Percentiles rank a stretch among this genome's conserved stretches.
Conservation (phyloP, 2,797 vertebrate species). For the Carcharodon carcharias region DNA sequence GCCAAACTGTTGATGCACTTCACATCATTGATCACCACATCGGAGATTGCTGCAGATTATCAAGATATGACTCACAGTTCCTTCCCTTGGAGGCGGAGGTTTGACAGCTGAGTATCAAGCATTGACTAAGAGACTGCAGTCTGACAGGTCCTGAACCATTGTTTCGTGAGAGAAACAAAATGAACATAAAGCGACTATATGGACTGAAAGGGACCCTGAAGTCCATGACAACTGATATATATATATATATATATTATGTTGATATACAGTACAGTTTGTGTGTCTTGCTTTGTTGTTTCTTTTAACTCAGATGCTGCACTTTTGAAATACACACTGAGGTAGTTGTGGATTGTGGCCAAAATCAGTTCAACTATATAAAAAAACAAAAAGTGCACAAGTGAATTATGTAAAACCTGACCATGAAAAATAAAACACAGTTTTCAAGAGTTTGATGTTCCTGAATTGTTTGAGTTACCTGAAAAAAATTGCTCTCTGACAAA, state of each 20-base stretch:
- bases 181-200: neutral
- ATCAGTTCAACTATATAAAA: slow-evolving; percentile 1
- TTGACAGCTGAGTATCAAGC: neutral
- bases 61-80: neutral
- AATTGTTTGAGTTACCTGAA: slow-evolving; percentile 34
- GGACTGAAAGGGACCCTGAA: slow-evolving; percentile 5
- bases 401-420: slow-evolving; percentile 27
- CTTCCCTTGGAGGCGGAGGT: neutral
- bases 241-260: neutral
- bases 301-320: slow-evolving; percentile 26
- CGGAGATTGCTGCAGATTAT: neutral
- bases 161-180: neutral
- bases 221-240: slow-evolving; percentile 14
- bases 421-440: neutral
- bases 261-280: slow-evolving; percentile 32
- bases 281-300: neutral
- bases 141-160: neutral
- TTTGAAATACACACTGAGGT: slow-evolving; percentile 34
- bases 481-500: neutral
- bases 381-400: slow-evolving; percentile 22
- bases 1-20: neutral
- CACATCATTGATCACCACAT: neutral
- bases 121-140: neutral
- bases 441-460: slow-evolving; percentile 7
- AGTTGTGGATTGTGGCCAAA: slow-evolving; percentile 32